Evolutionary conservation across 2,113 vertebrate genomes (phyloP), one percentile per base, ranked within the genome.

Genomic region (Alectura lathami): DNA sequence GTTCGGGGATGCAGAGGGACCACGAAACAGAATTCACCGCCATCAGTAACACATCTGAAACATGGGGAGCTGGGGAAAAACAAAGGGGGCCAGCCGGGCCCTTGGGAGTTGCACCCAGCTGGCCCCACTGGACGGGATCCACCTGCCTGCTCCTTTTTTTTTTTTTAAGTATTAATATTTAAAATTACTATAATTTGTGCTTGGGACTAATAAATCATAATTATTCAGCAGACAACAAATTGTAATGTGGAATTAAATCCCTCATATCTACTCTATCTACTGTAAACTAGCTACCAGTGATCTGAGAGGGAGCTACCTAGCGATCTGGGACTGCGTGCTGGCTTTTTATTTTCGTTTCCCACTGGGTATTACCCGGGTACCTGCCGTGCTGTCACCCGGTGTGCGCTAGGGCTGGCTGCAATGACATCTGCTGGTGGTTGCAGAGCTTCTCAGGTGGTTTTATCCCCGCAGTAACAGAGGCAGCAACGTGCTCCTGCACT

Each of bases 381-480:
- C 62, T 62, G 80, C 83, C 75, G 36, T 69, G 67, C 10, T 80
- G 81, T 87, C 56, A 43, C 51, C 51, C 36, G 15, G 1, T 4
- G 40, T 21, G 27, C 67, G 27, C 67, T 18, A 21, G 0, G 8
- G 32, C 62, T 57, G 78, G 42, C 88, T 94, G 84, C 88, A 86
- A 93, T 95, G 96, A 96, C 92, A 95, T 95, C 93, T 95, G 93
- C 90, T 93, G 86, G 93, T 48, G 64, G 92, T 9, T 91, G 20
- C 79, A 40, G 63, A 81, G 63, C 70, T 82, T 30, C 80, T 57
- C 88, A 57, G 50, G 54, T 30, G 32, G 20, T 80, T 74, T 53
- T 45, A 62, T 38, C 56, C 69, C 40, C 51, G 0, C 1, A 27
- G 22, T 15, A 47, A 47, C 60, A 54, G 72, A 29, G 60, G 26